Evolutionary conservation across 1,140 invertebrate genomes (phyloP), one percentile per base, ranked within the genome.

Genomic region (Thalassaphorura encarpata): DNA sequence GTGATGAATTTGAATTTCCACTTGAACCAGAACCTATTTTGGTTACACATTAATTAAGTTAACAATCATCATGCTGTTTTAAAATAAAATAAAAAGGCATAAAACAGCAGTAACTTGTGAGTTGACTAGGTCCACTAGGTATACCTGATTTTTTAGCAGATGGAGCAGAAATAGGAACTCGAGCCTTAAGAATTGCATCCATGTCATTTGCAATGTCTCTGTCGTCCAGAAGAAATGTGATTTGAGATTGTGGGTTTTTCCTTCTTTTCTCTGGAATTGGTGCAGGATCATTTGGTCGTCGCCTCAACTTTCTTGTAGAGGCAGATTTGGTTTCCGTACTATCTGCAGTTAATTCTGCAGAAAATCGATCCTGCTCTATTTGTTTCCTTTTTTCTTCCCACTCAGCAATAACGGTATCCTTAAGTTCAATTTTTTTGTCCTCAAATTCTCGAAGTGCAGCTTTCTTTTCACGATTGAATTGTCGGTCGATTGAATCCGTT

Each of bases 381-480:
- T 84, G 79, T 64, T 85, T 84, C 65, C 84, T 78, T 67, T 94
- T 94, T 59, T 97, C 93, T 69, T 96, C 92, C 69, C 96, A 83
- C 69, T 96, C 92, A 31, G 82, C 78, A 13, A 97, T 76, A 16
- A 98, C 70, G 73, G 83, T 91, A 70, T 96, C 92, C 67, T 85
- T 83, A 13, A 97, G 72, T 69, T 96, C 92, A 62, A 87, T 78
- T 69, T 93, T 93, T 69, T 96, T 95, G 64, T 97, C 91, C 71
- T 97, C 90, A 78, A 91, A 93, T 66, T 97, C 92, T 71, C 89
- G 86, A 0, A 78, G 82, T 2, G 90, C 85, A 26, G 84, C 81
- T 71, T 86, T 86, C 69, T 89, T 89, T 69, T 97, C 94, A 29
- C 81, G 78, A 58, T 85, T 75, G 68, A 87, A 96, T 66, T 96